Percentiles rank a stretch among this genome's conserved stretches.
Evolutionary conservation across 2,113 vertebrate species (phyloP).

Genomic region (Rostratula benghalensis): DNA sequence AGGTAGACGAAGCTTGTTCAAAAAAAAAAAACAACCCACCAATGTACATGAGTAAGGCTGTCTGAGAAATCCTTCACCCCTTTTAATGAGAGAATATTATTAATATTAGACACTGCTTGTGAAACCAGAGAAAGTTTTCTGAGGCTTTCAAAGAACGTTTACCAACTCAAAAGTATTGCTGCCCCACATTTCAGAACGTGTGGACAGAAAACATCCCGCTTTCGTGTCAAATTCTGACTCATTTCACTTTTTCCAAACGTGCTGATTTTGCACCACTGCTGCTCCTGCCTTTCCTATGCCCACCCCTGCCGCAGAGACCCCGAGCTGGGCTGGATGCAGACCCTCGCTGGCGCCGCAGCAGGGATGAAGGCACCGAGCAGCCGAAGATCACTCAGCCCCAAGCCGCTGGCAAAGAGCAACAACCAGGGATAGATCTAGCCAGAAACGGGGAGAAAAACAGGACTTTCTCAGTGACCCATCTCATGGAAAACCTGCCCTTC

Average conservation of each 20-base stretch:
- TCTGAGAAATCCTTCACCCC: neutral
- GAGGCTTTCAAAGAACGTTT: neutral
- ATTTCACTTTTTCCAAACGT: neutral
- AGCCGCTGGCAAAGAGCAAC: neutral
- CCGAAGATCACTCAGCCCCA: neutral
- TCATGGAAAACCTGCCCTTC: neutral
- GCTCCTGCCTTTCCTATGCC: fast-evolving
- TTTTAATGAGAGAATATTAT: neutral
- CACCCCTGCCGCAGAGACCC: neutral
- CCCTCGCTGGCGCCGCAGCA: fast-evolving
- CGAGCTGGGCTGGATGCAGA: neutral
- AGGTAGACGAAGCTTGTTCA: neutral
- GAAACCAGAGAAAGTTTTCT: neutral
- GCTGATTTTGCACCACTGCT: neutral
- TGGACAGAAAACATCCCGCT: neutral
- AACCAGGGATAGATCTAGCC: neutral
- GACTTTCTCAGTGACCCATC: neutral
- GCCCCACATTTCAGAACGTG: fast-evolving
- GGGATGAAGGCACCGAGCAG: neutral
- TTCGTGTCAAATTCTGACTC: neutral
- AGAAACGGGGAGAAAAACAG: neutral
- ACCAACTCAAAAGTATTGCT: neutral
- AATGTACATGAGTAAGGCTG: fast-evolving
- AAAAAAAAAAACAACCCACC: too few relatives aligned
- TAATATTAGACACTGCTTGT: neutral